Evolutionary conservation across 2,797 vertebrate genomes (phyloP).

Genomic region (Poecile montanus): DNA sequence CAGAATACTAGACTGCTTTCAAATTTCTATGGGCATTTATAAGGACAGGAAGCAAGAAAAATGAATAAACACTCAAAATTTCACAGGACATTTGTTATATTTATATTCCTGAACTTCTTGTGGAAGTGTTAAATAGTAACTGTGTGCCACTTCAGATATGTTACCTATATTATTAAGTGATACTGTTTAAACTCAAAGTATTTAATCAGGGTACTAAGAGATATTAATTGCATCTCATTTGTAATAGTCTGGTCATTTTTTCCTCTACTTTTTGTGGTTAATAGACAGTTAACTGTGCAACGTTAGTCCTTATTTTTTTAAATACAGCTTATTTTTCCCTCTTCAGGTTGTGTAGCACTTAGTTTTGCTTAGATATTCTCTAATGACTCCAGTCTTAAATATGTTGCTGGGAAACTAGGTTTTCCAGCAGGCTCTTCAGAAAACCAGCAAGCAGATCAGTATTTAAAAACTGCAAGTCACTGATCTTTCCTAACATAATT

Average conservation of each 20-base stretch:
- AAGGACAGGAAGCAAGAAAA: neutral
- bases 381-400: constrained; percentile 1
- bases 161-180: neutral
- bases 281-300: neutral
- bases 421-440: constrained; percentile 3
- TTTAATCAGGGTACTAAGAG: neutral
- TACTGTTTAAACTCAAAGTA: neutral
- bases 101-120: neutral
- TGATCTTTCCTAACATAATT: neutral
- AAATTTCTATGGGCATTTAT: neutral
- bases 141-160: neutral
- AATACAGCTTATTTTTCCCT: neutral
- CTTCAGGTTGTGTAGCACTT: neutral
- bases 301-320: neutral
- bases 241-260: neutral
- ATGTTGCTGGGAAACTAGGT: constrained; percentile 45
- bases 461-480: constrained; percentile 13
- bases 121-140: neutral
- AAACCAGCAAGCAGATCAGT: neutral
- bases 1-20: neutral
- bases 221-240: neutral
- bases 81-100: neutral
- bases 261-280: neutral
- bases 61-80: neutral
- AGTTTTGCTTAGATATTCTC: constrained; percentile 13